These are phyloP conservation scores for Tenualosa ilisha DNA, from an alignment of 2,797 vertebrate genomes.

Conservation along the genomic window DNA sequence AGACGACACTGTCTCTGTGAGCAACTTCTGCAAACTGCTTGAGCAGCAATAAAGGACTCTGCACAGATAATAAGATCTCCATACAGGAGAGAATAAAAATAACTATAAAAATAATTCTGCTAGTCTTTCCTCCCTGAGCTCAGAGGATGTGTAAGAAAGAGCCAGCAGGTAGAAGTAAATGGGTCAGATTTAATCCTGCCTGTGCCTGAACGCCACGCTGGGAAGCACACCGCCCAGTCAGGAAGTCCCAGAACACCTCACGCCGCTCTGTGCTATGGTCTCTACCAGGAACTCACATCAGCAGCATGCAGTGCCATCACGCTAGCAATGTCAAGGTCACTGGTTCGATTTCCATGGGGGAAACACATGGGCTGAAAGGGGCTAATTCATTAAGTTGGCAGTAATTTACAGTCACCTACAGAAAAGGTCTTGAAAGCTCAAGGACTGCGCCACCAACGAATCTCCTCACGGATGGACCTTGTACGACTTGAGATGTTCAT, in stretches of 20 bases:
- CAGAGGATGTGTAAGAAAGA: neutral
- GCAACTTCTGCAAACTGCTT: neutral
- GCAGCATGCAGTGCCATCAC: neutral
- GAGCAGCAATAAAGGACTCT: neutral
- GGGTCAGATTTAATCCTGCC: conserved; percentile 20
- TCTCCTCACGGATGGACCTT: neutral
- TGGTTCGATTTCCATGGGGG: neutral
- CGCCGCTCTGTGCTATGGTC: neutral
- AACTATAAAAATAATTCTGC: neutral
- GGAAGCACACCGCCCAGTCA: neutral
- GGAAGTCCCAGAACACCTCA: neutral
- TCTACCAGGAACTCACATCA: neutral
- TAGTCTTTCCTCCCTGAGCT: neutral
- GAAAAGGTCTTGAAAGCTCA: neutral
- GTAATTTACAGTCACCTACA: neutral
- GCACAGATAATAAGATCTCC: neutral
- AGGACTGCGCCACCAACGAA: neutral
- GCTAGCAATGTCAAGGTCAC: conserved; percentile 1
- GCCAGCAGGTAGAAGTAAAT: conserved; percentile 2
- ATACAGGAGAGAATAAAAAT: neutral
- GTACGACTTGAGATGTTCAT: neutral
- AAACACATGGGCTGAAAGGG: neutral
- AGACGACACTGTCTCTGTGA: neutral
- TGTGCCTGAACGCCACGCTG: neutral
- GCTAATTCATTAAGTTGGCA: neutral